These are phyloP conservation scores for Percopsis transmontana DNA, from an alignment of 2,113 vertebrate species.

Conservation along the genomic window DNA sequence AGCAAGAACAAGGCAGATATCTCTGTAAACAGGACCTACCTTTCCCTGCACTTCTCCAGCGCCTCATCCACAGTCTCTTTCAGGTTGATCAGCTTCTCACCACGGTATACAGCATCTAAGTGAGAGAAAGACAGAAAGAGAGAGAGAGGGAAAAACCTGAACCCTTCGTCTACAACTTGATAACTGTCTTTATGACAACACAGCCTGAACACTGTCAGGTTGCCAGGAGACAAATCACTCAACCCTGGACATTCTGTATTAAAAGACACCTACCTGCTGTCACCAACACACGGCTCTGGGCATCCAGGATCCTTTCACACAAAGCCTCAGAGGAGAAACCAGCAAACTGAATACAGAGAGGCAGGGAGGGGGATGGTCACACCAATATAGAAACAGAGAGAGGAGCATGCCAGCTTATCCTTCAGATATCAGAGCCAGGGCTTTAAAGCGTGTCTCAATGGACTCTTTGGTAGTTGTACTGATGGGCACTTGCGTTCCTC, in stretches of 20 bases:
- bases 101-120: slow-evolving; percentile 82
- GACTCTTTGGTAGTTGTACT: slow-evolving; percentile 3
- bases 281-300: slow-evolving; percentile 76
- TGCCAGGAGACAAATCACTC: neutral
- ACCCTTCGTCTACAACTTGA: slow-evolving; percentile 5
- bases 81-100: slow-evolving; percentile 83
- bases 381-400: neutral
- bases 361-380: neutral
- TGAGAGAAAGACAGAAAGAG: slow-evolving; percentile 3
- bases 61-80: slow-evolving; percentile 81
- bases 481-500: slow-evolving; percentile 14
- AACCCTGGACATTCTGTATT: neutral
- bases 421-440: too few species aligned
- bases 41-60: slow-evolving; percentile 76
- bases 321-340: slow-evolving; percentile 83
- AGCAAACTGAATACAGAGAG: slow-evolving; percentile 75
- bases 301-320: slow-evolving; percentile 80
- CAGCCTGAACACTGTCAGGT: neutral
- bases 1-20: too few species aligned
- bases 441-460: slow-evolving; percentile 1
- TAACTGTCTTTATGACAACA: slow-evolving; percentile 19
- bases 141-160: neutral
- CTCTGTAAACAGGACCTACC: slow-evolving; percentile 45
- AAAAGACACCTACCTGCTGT: slow-evolving; percentile 76
- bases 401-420: neutral